A percentile compares a stretch with the other conserved stretches of the same genome.
These are phyloP conservation scores for Lemur catta DNA, from an alignment of 2,797 vertebrate species.

Conservation along the genomic window DNA sequence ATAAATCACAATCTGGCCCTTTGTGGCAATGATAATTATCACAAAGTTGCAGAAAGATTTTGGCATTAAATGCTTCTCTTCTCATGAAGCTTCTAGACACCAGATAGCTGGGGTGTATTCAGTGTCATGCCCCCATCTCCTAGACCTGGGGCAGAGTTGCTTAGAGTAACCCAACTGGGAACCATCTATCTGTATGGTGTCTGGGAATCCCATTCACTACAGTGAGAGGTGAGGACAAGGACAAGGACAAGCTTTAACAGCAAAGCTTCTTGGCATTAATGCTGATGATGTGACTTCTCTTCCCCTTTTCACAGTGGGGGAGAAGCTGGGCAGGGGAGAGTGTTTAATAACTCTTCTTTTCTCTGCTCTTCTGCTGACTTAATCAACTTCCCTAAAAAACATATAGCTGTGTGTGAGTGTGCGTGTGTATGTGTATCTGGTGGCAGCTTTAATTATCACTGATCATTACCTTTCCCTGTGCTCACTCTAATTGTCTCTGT, in stretches of 20 bases:
- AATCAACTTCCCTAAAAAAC: neutral
- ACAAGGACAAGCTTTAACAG: neutral
- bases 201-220: neutral
- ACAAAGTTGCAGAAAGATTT: neutral
- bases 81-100: neutral
- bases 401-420: neutral
- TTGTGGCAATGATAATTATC: neutral
- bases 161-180: neutral
- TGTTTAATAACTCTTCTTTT: neutral
- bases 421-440: neutral
- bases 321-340: neutral
- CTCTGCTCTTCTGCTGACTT: neutral
- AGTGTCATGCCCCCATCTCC: neutral
- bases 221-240: neutral
- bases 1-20: neutral
- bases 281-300: neutral
- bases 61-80: conserved; percentile 8
- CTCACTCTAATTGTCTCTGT: neutral
- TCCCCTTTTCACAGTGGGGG: neutral
- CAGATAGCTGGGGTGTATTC: neutral
- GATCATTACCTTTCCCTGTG: neutral
- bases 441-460: neutral
- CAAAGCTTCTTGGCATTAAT: neutral
- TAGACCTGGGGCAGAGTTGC: neutral
- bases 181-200: neutral